Evolutionary conservation across 2,888 invertebrate species (phyloP).

Genomic region (Podotricha telesiphe): DNA sequence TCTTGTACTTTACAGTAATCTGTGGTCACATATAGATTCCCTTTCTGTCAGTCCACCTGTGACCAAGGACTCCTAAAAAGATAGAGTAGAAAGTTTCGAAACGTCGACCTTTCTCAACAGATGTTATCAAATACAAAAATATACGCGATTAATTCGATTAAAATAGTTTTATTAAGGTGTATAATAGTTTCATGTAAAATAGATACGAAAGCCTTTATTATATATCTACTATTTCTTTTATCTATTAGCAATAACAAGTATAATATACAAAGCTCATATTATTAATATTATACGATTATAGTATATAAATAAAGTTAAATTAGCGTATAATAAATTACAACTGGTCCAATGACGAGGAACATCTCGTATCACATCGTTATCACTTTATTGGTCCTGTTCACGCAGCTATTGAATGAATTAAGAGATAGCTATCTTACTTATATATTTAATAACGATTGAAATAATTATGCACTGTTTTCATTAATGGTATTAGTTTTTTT

Average conservation of each 20-base stretch:
- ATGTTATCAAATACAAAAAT: no score
- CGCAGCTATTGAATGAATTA: constrained; percentile 16
- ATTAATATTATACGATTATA: neutral
- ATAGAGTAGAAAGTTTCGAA: no score
- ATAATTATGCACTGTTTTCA: constrained; percentile 7
- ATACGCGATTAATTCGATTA: no score
- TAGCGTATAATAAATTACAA: constrained; percentile 27
- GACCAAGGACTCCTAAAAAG: no score
- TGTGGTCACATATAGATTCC: no score
- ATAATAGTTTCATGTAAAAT: no score
- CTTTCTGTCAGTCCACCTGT: no score
- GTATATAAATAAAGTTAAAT: constrained; percentile 20
- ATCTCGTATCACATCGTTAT: constrained; percentile 20
- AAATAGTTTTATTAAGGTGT: no score
- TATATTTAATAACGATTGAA: constrained; percentile 1
- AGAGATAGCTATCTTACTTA: neutral
- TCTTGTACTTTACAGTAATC: no score
- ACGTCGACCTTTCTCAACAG: no score
- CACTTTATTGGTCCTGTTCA: constrained; percentile 21
- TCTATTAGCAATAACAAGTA: neutral
- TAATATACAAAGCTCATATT: neutral
- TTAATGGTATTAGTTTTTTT: no score
- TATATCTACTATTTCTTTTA: neutral
- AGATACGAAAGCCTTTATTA: neutral
- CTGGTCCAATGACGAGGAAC: constrained; percentile 23